Percentiles rank a stretch among this genome's conserved stretches.
phyloP scores from a whole-genome alignment of 2,888 invertebrate species.

The Pinctada fucata region DNA sequence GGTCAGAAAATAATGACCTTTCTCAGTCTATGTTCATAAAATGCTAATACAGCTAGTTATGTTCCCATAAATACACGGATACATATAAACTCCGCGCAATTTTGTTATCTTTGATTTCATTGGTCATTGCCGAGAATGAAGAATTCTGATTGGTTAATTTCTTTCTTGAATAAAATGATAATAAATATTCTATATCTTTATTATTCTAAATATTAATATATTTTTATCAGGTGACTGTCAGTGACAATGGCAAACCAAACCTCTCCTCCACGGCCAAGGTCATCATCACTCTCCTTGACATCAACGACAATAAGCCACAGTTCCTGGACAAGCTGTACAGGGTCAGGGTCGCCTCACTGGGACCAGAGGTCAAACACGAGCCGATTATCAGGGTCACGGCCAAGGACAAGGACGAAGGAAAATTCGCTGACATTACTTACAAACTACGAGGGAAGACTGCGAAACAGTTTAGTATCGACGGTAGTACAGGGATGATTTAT shows the following conservation, averaged over 20 bases:
- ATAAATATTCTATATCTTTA: no score
- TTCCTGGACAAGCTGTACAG: conserved; percentile 64
- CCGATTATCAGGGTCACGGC: conserved; percentile 70
- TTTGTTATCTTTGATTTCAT: no score
- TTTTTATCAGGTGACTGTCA: conserved; percentile 84
- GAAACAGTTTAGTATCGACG: conserved; percentile 86
- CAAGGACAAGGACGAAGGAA: conserved; percentile 70
- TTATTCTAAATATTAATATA: no score
- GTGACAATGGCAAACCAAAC: conserved; percentile 87
- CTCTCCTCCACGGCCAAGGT: conserved; percentile 85
- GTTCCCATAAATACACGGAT: no score
- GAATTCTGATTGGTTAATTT: no score
- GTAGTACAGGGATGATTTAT: conserved; percentile 88
- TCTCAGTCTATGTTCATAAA: no score
- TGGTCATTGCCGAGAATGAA: no score
- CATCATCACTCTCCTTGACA: conserved; percentile 70
- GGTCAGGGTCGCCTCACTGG: conserved; percentile 57
- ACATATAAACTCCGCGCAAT: no score
- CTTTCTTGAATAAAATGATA: no score
- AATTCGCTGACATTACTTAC: conserved; percentile 84
- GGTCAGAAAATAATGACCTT: no score
- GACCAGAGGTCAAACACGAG: conserved; percentile 45
- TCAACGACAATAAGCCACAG: conserved; percentile 71
- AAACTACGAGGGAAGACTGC: conserved; percentile 77
- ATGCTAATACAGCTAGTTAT: no score